A percentile compares a stretch with the other conserved stretches of the same genome.
Conservation (phyloP, 2,888 invertebrate genomes). For the Drosophila neonasuta region DNA sequence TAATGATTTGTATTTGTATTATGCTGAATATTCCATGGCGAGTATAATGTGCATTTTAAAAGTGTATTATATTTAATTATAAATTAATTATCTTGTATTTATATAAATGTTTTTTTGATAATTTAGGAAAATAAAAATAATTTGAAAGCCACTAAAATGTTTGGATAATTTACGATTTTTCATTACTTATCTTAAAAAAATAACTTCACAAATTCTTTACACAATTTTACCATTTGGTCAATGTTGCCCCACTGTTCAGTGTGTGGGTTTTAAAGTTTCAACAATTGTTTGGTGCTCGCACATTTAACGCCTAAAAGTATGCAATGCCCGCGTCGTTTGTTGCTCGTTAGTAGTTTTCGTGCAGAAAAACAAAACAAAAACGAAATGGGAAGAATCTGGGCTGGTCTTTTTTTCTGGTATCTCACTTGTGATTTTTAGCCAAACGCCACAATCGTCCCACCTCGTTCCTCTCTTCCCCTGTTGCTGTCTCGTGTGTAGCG, state of each 20-base stretch:
- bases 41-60: too few species aligned
- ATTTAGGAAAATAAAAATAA: too few species aligned
- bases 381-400: constrained; percentile 26
- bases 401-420: constrained; percentile 50
- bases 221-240: too few species aligned
- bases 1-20: too few species aligned
- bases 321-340: constrained; percentile 46
- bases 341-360: constrained; percentile 65
- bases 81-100: too few species aligned
- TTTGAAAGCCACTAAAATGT: too few species aligned
- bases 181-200: too few species aligned
- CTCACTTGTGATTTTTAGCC: constrained; percentile 68
- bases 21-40: too few species aligned
- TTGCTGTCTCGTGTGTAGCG: constrained; percentile 29
- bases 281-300: constrained; percentile 13
- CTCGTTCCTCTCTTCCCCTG: neutral
- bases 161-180: too few species aligned
- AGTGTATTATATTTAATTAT: too few species aligned
- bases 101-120: too few species aligned
- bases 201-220: too few species aligned
- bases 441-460: neutral
- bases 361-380: constrained; percentile 21
- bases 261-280: constrained; percentile 28
- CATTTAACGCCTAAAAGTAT: constrained; percentile 41
- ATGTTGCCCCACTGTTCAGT: constrained; percentile 7